phyloP scores from a whole-genome alignment of 2,888 invertebrate species.

The Tholera decimalis region DNA sequence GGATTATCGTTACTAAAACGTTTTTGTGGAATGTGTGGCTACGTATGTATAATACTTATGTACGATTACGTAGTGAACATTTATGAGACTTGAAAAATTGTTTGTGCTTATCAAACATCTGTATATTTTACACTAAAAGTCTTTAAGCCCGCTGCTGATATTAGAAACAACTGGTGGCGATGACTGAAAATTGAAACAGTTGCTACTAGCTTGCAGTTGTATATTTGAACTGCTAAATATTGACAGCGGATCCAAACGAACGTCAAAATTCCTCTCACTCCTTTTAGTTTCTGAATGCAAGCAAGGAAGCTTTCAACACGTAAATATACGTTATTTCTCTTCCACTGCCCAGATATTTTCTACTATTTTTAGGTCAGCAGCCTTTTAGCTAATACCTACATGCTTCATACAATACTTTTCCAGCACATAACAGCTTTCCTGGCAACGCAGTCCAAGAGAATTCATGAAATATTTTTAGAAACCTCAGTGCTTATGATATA shows the following conservation, averaged over 20 bases:
- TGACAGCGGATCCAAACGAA: background rate
- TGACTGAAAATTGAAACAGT: background rate
- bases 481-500: background rate
- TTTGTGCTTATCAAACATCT: background rate
- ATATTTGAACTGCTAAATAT: constrained; percentile 7
- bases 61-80: background rate
- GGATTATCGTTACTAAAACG: constrained; percentile 63
- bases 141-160: background rate
- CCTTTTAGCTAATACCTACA: constrained; percentile 30
- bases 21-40: constrained; percentile 11
- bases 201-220: constrained; percentile 2
- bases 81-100: background rate
- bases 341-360: constrained; percentile 13
- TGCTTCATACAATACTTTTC: constrained; percentile 23
- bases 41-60: background rate
- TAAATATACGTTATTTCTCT: constrained; percentile 19
- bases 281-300: constrained; percentile 19
- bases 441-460: constrained; percentile 5
- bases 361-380: constrained; percentile 35
- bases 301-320: constrained; percentile 20
- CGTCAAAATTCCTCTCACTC: constrained; percentile 2
- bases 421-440: constrained; percentile 20
- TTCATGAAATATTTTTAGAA: constrained; percentile 22
- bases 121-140: background rate
- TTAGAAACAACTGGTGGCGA: background rate